Base-by-base conservation (phyloP, 2,797 vertebrate genomes). In the Chromis chromis region DNA sequence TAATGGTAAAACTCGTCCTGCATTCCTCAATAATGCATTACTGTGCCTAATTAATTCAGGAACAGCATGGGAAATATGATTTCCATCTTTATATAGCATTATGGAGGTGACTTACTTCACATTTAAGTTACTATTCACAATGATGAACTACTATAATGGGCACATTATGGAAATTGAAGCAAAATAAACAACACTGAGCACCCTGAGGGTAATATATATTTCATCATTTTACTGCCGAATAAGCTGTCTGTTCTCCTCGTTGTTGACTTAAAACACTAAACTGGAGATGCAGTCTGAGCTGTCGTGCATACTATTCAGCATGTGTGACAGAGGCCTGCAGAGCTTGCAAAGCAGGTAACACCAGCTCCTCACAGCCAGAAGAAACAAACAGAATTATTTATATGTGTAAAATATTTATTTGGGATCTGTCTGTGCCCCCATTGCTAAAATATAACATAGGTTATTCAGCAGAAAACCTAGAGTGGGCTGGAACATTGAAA, bases 361-460 rank as follows among this genome's bases (percentile, higher is more conserved):
- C 58, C 62, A 67, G 59, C 66, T 85, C 73, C 74, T 70, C 59
- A n/a, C 79, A 75, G 67, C 64, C 76, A 70, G 65, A 53, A 54
- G 85, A 88, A 90, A 93, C 89, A 91, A 91, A 92, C 72, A 63
- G 88, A 94, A 93, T 94, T 92, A 93, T 94, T 94, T 90, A 94
- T 91, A 73, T 62, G 81, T 81, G 78, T 94, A 83, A 93, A 93
- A 94, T 92, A 92, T 94, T 89, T 89, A 93, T 91, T 78, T 82
- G 71, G 82, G 72, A 89, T 88, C 65, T 76, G 67, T 77, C 76
- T 82, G 68, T 77, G 83, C 63, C 76, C 78, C 66, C 67, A 59
- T 80, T 84, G 78, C 79, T 76, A 65, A 83, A 88, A 86, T 88
- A 87, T 70, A 84, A 81, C 78, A 84, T 57, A 69, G 84, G 83